phyloP scores from a whole-genome alignment of 2,113 vertebrate species.

The Peucedramus taeniatus region DNA sequence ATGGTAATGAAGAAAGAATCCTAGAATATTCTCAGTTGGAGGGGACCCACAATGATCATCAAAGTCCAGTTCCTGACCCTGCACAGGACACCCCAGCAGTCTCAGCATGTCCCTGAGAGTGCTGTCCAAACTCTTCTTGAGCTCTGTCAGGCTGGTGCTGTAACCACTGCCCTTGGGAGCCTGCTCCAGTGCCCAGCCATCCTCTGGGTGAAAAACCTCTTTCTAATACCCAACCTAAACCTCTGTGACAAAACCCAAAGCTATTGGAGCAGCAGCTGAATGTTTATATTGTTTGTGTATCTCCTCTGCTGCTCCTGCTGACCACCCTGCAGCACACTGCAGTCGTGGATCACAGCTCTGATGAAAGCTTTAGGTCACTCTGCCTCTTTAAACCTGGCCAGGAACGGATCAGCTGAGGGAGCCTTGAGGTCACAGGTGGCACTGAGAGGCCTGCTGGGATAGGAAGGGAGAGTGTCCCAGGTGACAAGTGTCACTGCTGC shows the following conservation, averaged over 20 bases:
- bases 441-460: background rate
- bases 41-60: background rate
- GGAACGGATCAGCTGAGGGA: background rate
- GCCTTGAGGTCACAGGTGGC: background rate
- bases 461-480: background rate
- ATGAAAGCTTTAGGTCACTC: background rate
- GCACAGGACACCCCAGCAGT: background rate
- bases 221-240: background rate
- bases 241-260: background rate
- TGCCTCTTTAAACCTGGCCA: background rate
- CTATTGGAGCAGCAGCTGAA: background rate
- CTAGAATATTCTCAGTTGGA: background rate
- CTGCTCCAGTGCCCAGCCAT: background rate
- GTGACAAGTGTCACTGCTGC: background rate
- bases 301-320: background rate
- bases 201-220: background rate
- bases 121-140: background rate
- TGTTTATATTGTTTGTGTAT: too few species aligned
- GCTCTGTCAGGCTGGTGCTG: background rate
- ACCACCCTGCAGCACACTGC: too few species aligned
- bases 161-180: background rate
- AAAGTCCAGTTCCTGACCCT: background rate
- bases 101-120: background rate
- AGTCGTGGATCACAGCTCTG: rapidly evolving
- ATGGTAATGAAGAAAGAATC: background rate